Evolutionary conservation across 2,797 vertebrate species (phyloP).

Genomic region (Botia kubotai): DNA sequence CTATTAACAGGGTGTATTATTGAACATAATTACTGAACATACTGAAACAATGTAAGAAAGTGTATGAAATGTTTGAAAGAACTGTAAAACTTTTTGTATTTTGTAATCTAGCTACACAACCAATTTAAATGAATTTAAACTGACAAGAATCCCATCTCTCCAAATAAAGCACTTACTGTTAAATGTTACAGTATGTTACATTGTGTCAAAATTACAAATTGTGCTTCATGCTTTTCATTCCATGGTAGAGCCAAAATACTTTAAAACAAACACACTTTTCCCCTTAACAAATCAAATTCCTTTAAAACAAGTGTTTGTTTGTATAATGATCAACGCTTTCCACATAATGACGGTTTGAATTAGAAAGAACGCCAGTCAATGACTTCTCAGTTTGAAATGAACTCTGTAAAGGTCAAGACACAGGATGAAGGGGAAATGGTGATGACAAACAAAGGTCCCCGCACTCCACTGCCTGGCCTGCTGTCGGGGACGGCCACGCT

Average conservation of each 20-base stretch:
- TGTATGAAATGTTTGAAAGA: not conserved
- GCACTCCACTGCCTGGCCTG: conserved; percentile 54
- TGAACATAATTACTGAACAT: too few species aligned
- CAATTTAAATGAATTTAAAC: not conserved
- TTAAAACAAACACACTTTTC: conserved; percentile 19
- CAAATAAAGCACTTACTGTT: conserved; percentile 1
- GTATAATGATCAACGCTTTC: not conserved
- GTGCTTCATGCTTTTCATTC: conserved; percentile 27
- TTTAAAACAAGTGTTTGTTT: too few species aligned
- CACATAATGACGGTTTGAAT: conserved; percentile 13
- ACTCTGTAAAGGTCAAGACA: conserved; percentile 42
- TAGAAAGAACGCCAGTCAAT: conserved; percentile 13
- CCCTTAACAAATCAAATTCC: conserved; percentile 4
- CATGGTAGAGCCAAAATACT: conserved; percentile 4
- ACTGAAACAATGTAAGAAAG: not conserved
- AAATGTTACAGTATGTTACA: conserved; percentile 19
- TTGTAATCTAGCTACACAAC: not conserved
- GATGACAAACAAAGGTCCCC: conserved; percentile 58
- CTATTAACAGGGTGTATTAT: not conserved
- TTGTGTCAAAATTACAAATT: conserved; percentile 12
- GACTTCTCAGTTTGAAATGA: conserved; percentile 40
- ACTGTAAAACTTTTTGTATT: not conserved
- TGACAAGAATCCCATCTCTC: not conserved
- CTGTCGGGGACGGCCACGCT: conserved; percentile 63
- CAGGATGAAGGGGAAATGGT: conserved; percentile 48